phyloP scores from a whole-genome alignment of 2,797 vertebrate genomes.

The Lacerta bilineata region DNA sequence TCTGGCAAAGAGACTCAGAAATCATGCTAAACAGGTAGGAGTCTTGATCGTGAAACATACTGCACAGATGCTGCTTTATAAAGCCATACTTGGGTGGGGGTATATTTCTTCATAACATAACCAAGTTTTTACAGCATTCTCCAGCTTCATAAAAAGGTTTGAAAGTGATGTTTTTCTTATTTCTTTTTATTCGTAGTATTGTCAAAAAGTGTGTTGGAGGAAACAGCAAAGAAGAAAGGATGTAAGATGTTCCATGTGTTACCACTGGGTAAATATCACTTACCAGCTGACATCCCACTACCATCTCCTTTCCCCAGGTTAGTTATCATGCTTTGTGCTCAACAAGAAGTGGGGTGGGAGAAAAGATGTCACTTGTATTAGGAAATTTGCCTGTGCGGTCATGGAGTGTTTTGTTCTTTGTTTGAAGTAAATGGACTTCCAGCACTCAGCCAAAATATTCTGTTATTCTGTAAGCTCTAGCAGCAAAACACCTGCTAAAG shows the following conservation, averaged over 20 bases:
- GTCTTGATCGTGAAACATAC: neutral
- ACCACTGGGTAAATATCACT: slow-evolving; percentile 40
- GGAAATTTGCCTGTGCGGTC: slow-evolving; percentile 54
- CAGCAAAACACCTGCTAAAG: slow-evolving; percentile 72
- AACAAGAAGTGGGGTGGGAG: slow-evolving; percentile 46
- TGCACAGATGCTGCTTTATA: neutral
- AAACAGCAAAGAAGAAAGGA: neutral
- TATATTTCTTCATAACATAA: neutral
- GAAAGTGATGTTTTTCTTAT: slow-evolving; percentile 10
- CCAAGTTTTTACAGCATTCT: neutral
- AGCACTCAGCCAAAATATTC: slow-evolving; percentile 59
- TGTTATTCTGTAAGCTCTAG: slow-evolving; percentile 55
- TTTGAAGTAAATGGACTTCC: slow-evolving; percentile 55
- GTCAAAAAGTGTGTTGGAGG: neutral
- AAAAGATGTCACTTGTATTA: slow-evolving; percentile 54
- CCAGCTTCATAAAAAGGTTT: neutral
- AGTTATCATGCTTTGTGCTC: slow-evolving; percentile 46
- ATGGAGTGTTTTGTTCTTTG: slow-evolving; percentile 29
- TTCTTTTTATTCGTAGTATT: neutral
- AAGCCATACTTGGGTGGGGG: neutral
- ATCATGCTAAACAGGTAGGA: neutral
- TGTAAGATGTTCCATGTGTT: slow-evolving; percentile 13
- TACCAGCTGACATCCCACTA: neutral
- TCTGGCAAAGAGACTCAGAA: slow-evolving; percentile 29
- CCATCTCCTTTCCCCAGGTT: slow-evolving; percentile 29